A percentile compares a stretch with the other conserved stretches of the same genome.
These are phyloP conservation scores for Diglossa cyanea DNA, from an alignment of 2,797 vertebrate species.

Conservation along the genomic window DNA sequence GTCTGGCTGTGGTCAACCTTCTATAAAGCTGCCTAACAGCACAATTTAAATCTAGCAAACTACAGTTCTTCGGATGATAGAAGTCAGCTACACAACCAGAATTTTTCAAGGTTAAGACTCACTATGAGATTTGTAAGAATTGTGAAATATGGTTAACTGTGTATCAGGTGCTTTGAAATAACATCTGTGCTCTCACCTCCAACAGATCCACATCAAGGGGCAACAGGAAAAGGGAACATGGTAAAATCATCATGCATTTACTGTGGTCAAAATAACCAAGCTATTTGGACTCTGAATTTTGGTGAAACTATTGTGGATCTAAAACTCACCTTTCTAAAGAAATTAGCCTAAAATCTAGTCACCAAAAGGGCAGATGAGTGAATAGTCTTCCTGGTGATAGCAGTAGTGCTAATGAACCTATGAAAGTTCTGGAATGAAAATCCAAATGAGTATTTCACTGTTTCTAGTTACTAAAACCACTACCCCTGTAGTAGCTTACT, in stretches of 20 bases:
- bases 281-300: neutral
- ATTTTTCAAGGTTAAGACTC: neutral
- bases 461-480: neutral
- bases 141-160: neutral
- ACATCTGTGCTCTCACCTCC: accelerated
- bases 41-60: neutral
- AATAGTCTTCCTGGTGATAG: neutral
- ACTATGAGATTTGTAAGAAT: neutral
- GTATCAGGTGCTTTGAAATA: neutral
- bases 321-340: neutral
- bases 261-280: neutral
- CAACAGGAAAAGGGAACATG: accelerated
- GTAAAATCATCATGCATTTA: neutral
- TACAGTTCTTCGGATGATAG: neutral
- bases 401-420: neutral
- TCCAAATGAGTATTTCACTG: neutral
- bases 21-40: neutral
- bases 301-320: neutral
- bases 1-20: neutral
- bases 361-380: neutral
- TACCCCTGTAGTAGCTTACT: neutral
- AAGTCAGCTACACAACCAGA: neutral
- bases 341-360: neutral
- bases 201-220: neutral
- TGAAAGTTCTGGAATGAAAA: neutral